Conservation (phyloP, 2,113 vertebrate genomes). For the Aplodontia rufa region DNA sequence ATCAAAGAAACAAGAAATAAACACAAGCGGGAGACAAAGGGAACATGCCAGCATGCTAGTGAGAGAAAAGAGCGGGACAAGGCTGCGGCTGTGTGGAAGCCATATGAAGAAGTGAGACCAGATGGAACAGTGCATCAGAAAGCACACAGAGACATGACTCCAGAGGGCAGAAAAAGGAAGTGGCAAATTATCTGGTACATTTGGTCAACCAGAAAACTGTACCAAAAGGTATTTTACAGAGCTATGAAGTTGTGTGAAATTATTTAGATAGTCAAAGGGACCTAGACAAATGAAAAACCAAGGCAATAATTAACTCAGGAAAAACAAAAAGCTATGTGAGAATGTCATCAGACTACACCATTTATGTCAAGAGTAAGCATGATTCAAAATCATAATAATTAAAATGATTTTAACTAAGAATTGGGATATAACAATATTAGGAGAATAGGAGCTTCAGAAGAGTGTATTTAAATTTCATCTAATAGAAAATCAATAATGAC, state of each 20-base stretch:
- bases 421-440: neutral
- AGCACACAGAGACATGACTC: neutral
- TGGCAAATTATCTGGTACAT: neutral
- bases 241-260: neutral
- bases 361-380: neutral
- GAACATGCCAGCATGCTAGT: neutral
- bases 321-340: conserved; percentile 4
- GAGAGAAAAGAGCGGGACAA: neutral
- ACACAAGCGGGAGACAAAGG: neutral
- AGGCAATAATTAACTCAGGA: conserved; percentile 13
- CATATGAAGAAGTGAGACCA: neutral
- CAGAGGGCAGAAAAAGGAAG: neutral
- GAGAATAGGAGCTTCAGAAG: neutral
- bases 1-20: conserved; percentile 9
- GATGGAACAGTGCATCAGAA: neutral
- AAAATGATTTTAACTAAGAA: conserved; percentile 13
- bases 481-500: neutral
- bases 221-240: neutral
- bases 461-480: neutral
- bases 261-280: conserved; percentile 25
- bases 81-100: neutral
- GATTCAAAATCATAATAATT: neutral
- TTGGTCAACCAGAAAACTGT: neutral
- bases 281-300: neutral
- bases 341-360: neutral